Percentiles rank a stretch among this genome's conserved stretches.
phyloP scores from a whole-genome alignment of 1,140 invertebrate species.

The Anagrus nilaparvatae region DNA sequence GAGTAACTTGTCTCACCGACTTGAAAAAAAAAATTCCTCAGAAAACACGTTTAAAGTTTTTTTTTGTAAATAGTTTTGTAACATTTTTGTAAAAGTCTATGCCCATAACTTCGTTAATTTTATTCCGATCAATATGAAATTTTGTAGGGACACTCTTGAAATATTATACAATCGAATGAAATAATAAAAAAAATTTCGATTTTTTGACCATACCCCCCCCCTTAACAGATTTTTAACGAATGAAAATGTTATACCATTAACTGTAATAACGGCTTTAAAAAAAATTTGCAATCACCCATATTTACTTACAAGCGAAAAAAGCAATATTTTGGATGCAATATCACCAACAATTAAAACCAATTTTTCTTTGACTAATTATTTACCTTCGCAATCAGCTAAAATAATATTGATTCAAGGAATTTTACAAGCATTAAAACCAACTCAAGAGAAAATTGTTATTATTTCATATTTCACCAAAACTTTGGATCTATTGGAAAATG shows the following conservation, averaged over 20 bases:
- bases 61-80: no score
- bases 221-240: slow-evolving; percentile 48
- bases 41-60: no score
- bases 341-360: slow-evolving; percentile 7
- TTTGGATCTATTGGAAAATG: slow-evolving; percentile 51
- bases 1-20: no score
- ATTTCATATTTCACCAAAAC: slow-evolving; percentile 62
- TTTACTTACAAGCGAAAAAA: slow-evolving; percentile 37
- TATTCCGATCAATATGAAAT: no score
- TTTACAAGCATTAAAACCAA: slow-evolving; percentile 32
- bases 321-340: slow-evolving; percentile 16
- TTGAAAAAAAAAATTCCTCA: no score
- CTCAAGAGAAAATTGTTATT: slow-evolving; percentile 53
- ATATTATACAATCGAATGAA: no score
- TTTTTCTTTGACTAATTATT: slow-evolving; percentile 16
- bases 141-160: no score
- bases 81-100: no score
- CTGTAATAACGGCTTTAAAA: slow-evolving; percentile 51
- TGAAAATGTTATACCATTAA: slow-evolving; percentile 31
- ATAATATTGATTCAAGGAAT: slow-evolving; percentile 43
- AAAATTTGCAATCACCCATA: slow-evolving; percentile 67
- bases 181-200: no score
- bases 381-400: slow-evolving; percentile 44
- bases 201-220: no score
- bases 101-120: no score